These are phyloP conservation scores for Frankliniella fusca DNA, from an alignment of 2,888 invertebrate genomes.

Conservation along the genomic window DNA sequence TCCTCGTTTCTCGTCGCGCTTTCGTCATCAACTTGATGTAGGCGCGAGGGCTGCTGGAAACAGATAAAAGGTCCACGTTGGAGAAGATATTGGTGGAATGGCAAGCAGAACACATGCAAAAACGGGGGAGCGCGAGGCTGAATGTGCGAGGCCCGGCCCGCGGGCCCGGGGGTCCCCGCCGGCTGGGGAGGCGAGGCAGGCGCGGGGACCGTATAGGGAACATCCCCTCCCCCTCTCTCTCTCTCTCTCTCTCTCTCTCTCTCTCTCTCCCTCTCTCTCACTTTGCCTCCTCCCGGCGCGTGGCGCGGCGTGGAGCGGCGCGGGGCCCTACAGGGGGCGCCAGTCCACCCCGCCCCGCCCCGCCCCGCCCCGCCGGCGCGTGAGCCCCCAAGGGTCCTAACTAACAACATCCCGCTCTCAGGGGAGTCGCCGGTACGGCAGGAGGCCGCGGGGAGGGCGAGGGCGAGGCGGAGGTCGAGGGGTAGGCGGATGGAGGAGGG, in stretches of 20 bases:
- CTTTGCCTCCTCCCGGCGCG: too few species aligned
- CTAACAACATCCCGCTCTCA: slow-evolving; percentile 11
- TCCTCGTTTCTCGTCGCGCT: too few species aligned
- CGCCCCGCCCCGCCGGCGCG: neutral
- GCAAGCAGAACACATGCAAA: too few species aligned
- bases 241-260: neutral
- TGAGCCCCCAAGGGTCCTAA: neutral
- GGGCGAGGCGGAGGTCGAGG: neutral
- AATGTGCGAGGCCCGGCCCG: neutral
- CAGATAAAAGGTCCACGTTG: too few species aligned
- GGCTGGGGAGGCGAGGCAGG: too few species aligned
- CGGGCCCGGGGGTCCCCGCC: neutral
- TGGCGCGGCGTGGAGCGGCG: too few species aligned
- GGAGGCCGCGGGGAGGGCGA: neutral
- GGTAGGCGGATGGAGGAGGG: neutral
- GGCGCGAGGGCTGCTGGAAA: too few species aligned
- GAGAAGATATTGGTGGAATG: too few species aligned
- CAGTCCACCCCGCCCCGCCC: neutral
- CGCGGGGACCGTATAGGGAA: too few species aligned
- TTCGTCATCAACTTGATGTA: too few species aligned
- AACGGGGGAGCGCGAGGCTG: neutral
- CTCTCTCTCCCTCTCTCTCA: neutral
- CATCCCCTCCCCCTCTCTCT: neutral
- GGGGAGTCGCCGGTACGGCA: neutral
- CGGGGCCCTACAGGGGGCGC: too few species aligned